Evolutionary conservation across 2,888 invertebrate species (phyloP), one percentile per base, ranked within the genome.

Genomic region (Ceriagrion tenellum): DNA sequence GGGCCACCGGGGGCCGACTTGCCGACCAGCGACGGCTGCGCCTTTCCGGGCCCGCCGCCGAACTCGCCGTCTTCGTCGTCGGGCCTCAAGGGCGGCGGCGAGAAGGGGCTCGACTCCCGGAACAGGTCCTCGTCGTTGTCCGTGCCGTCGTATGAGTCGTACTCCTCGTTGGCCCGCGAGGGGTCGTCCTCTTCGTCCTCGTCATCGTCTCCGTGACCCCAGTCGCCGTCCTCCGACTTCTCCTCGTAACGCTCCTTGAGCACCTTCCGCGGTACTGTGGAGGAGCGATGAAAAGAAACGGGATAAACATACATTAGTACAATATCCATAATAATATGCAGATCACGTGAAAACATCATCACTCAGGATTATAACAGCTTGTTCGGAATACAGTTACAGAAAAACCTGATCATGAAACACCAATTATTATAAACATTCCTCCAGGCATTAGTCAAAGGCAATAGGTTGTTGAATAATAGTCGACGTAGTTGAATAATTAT

Each of bases 181-280:
- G 81, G 81, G 81, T 81, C 97, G 96, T 97, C 96, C 81, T 96
- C 95, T 95, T 96, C 96, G 95, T 96, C 96, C 95, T 96, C 97
- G 88, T 96, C 96, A 59, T 96, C 96, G 95, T 93, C 89, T 10
- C 89, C 89, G 26, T 89, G 69, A 13, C n/a, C 93, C 40, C 98
- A 97, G 96, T 99, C 99, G 96, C 99, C 99, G 96, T 98, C 97
- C 97, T 98, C 98, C 93, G 98, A 97, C 56, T 98, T 98, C 95
- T 98, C 98, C 96, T 98, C 98, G 97, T 98, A 98, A 96, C 98
- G 98, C 97, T 98, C 98, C 96, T 98, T 98, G 95, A 99, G 97
- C 95, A 99, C 98, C 96, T 98, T 98, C 96, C 98, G 97, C 8
- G 98, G 99, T 96, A 99, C 99, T 99, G 97, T 2, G 96, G 91